These are phyloP conservation scores for Kryptolebias marmoratus DNA, from an alignment of 2,113 vertebrate species.

Conservation along the genomic window DNA sequence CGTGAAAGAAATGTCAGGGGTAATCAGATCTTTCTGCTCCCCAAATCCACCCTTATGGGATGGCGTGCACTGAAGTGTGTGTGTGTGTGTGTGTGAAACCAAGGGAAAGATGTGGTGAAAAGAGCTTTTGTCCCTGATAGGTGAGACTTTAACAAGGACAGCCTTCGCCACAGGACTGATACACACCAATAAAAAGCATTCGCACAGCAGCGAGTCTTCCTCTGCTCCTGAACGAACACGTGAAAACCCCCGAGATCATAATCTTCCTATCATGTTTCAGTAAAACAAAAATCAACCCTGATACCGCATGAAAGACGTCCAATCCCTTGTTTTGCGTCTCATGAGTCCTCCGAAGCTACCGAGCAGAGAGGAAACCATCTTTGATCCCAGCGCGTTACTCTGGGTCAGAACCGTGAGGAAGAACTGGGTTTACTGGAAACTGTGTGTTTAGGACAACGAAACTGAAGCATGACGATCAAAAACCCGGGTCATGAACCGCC, in stretches of 20 bases:
- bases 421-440: too few species aligned
- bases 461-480: too few species aligned
- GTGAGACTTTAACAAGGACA: slow-evolving; percentile 60
- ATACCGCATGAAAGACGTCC: neutral
- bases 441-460: too few species aligned
- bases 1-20: slow-evolving; percentile 21
- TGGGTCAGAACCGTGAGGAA: too few species aligned
- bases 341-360: too few species aligned
- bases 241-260: slow-evolving; percentile 7
- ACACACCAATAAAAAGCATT: slow-evolving; percentile 14
- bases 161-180: slow-evolving; percentile 19
- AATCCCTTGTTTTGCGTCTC: neutral
- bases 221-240: neutral
- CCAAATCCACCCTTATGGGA: slow-evolving; percentile 60
- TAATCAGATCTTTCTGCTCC: slow-evolving; percentile 59
- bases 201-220: slow-evolving; percentile 8
- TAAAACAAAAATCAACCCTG: slow-evolving; percentile 6
- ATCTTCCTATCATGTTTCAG: neutral
- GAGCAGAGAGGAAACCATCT: too few species aligned
- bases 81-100: slow-evolving; percentile 13
- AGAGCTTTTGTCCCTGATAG: slow-evolving; percentile 68
- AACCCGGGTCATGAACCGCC: too few species aligned
- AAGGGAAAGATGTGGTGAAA: slow-evolving; percentile 52
- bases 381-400: too few species aligned
- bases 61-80: slow-evolving; percentile 21